Evolutionary conservation across 2,888 invertebrate species (phyloP), one percentile per base, ranked within the genome.

Genomic region (Imbricaverruca yamaguchii): DNA sequence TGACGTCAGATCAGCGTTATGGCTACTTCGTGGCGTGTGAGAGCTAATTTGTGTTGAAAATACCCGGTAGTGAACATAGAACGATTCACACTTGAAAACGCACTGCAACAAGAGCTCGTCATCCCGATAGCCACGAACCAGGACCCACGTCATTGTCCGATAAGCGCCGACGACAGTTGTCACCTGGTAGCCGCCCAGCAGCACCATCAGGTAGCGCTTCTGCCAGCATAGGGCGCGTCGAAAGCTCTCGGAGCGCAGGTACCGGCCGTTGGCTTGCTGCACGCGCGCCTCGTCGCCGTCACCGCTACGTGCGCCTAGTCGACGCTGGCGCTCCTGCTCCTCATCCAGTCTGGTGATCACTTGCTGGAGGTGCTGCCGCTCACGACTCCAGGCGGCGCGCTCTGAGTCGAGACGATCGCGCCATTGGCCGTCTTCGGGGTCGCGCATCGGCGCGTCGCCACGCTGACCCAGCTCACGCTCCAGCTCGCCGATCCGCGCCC

Each of bases 221-320:
- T 97, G 97, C 90, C 93, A 96, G 81, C 93, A 91, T 81, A 97
- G 89, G 21, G 96, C 94, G 87, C 95, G 96, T 82, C 94, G 91
- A 85, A 93, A 93, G 86, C 95, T 95, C 86, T 96, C 94, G 9
- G 93, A 91, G 61, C 94, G 90, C 84, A 95, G 88, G 86, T 92
- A 94, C 85, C 91, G 91, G 18, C 91, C 91, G 83, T 92, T 90
- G 82, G 92, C 74, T 10, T 74, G 6, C 53, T 74, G 39, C 53
- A 74, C 18, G 15, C 53, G 74, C 18, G 39, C 53, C 18, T 74
- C 74, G 53, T 74, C 74, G 2, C 74, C 74, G 53, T 74, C 74
- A 9, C 74, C 74, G 53, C 8, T 53, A 3, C 23, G 9, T 15
- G 69, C 21, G 9, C 10, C 39, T 2, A 3, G 13, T 10, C 74